These are phyloP conservation scores for Drosophila diplacantha DNA, from an alignment of 2,888 invertebrate species.

Conservation along the genomic window DNA sequence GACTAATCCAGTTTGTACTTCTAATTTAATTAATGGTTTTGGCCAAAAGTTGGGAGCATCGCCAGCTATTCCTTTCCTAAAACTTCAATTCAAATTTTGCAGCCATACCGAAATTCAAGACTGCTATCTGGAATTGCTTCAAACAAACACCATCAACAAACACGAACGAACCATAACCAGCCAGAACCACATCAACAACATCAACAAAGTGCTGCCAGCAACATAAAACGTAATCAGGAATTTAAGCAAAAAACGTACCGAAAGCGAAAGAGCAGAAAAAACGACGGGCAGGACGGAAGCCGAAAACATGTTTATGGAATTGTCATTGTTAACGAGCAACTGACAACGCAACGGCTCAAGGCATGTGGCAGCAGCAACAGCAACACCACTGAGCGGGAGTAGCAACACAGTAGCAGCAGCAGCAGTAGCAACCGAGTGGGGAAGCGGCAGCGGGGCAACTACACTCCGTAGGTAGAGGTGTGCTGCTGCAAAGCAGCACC, in stretches of 20 bases:
- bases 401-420: constrained; percentile 26
- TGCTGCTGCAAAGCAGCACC: constrained; percentile 72
- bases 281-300: constrained; percentile 38
- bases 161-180: constrained; percentile 31
- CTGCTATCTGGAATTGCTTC: constrained; percentile 68
- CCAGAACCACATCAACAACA: constrained; percentile 11
- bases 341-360: constrained; percentile 34
- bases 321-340: constrained; percentile 50
- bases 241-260: constrained; percentile 33
- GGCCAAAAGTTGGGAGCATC: background rate
- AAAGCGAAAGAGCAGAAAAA: constrained; percentile 12
- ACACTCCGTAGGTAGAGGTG: constrained; percentile 53
- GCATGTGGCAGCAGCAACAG: constrained; percentile 47
- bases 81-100: constrained; percentile 25
- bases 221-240: constrained; percentile 39
- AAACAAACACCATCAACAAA: constrained; percentile 52
- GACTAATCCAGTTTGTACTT: background rate
- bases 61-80: background rate
- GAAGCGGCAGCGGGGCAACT: constrained; percentile 27
- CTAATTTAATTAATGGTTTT: too few species aligned
- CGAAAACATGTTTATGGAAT: constrained; percentile 57
- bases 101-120: constrained; percentile 65
- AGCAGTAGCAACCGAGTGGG: constrained; percentile 6
- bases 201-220: constrained; percentile 43
- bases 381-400: constrained; percentile 29